Percentiles rank a stretch among this genome's conserved stretches.
These are phyloP conservation scores for Silurus glanis DNA, from an alignment of 2,113 vertebrate genomes.

Conservation along the genomic window DNA sequence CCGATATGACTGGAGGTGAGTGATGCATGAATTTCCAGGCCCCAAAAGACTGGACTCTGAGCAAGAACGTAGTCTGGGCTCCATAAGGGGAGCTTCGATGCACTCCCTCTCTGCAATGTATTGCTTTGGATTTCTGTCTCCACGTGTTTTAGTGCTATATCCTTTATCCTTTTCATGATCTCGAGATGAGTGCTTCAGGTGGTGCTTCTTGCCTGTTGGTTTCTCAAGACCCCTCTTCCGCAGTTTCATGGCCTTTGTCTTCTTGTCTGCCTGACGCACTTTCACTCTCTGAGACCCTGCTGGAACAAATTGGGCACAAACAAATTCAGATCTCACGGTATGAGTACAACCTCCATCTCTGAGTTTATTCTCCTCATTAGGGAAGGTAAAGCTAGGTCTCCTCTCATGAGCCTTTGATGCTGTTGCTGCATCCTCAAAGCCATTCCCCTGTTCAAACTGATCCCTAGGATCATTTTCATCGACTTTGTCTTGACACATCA, in stretches of 20 bases:
- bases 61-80: slow-evolving; percentile 71
- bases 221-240: slow-evolving; percentile 75
- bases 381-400: slow-evolving; percentile 48
- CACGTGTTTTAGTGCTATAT: slow-evolving; percentile 22
- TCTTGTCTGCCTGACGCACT: slow-evolving; percentile 74
- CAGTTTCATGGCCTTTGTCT: slow-evolving; percentile 76
- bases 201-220: slow-evolving; percentile 61
- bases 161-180: slow-evolving; percentile 72
- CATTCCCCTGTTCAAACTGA: slow-evolving; percentile 44
- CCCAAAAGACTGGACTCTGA: slow-evolving; percentile 80
- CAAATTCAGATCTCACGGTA: slow-evolving; percentile 65
- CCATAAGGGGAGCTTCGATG: slow-evolving; percentile 57
- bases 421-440: slow-evolving; percentile 32
- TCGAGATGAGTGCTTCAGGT: slow-evolving; percentile 53
- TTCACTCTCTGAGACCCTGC: slow-evolving; percentile 73
- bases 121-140: slow-evolving; percentile 63
- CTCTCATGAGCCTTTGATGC: slow-evolving; percentile 56
- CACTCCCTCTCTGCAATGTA: slow-evolving; percentile 41
- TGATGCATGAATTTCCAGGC: slow-evolving; percentile 55
- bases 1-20: slow-evolving; percentile 60
- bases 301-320: slow-evolving; percentile 75
- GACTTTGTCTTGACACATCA: slow-evolving; percentile 16
- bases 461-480: background rate
- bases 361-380: slow-evolving; percentile 49
- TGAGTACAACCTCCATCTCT: slow-evolving; percentile 54